Percentiles rank a stretch among this genome's conserved stretches.
Conservation (phyloP, 2,797 vertebrate genomes). For the Buphagus erythrorhynchus region DNA sequence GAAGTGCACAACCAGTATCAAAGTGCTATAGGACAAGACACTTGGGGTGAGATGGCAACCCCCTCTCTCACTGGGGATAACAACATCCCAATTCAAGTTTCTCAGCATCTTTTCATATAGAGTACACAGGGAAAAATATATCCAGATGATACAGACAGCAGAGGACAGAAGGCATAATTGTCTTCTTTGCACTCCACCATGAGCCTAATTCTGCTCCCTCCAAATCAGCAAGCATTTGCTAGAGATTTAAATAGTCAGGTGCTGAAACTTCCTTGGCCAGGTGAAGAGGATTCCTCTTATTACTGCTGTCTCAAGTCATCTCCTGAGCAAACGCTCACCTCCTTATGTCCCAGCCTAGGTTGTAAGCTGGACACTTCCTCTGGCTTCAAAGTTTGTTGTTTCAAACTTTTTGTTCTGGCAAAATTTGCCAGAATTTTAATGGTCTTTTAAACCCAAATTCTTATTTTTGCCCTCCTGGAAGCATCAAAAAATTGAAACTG, state of each 20-base stretch:
- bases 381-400: not conserved
- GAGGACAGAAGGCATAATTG: not conserved
- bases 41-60: not conserved
- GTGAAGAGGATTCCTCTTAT: not conserved
- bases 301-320: not conserved
- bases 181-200: not conserved
- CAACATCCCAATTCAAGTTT: not conserved
- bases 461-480: not conserved
- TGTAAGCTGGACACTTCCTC: not conserved
- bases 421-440: not conserved
- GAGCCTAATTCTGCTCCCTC: not conserved
- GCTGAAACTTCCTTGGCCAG: not conserved
- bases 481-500: not conserved
- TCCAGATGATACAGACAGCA: fast-evolving
- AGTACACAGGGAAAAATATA: not conserved
- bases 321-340: not conserved
- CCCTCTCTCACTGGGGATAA: not conserved
- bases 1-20: not conserved
- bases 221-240: not conserved
- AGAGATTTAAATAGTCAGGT: not conserved
- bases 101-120: not conserved
- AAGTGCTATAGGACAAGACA: not conserved
- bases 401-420: no score
- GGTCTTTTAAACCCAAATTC: not conserved
- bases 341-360: not conserved